A percentile compares a stretch with the other conserved stretches of the same genome.
These are phyloP conservation scores for Pseudochromis fuscus DNA, from an alignment of 2,797 vertebrate species.

Conservation along the genomic window DNA sequence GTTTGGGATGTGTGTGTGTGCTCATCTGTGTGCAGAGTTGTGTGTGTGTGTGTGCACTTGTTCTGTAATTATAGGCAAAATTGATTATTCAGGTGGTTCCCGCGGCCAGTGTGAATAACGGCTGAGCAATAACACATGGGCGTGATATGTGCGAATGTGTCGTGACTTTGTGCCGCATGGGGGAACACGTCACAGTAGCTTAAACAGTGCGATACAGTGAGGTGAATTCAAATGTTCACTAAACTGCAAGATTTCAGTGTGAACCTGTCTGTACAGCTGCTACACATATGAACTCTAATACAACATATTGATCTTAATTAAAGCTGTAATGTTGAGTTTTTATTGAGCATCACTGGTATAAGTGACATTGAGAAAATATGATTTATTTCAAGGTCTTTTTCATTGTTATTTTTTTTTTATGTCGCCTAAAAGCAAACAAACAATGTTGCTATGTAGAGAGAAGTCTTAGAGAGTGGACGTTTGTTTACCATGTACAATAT, in stretches of 20 bases:
- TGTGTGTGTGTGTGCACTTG: conserved; percentile 3
- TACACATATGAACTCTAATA: no score
- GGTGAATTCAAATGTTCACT: conserved; percentile 24
- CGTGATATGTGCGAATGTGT: conserved; percentile 12
- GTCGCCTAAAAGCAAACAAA: not conserved
- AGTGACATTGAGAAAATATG: not conserved
- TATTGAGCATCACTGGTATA: not conserved
- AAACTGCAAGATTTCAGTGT: not conserved
- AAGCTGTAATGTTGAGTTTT: not conserved
- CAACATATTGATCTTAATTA: not conserved
- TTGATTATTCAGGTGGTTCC: conserved; percentile 8
- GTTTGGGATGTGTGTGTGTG: not conserved
- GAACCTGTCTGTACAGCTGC: not conserved
- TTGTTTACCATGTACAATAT: not conserved
- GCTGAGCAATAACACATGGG: conserved; percentile 22
- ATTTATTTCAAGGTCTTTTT: not conserved
- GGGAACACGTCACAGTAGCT: conserved; percentile 20
- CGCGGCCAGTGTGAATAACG: not conserved
- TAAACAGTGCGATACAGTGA: conserved; percentile 11
- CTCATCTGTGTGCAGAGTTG: not conserved
- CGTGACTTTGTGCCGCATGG: conserved; percentile 14
- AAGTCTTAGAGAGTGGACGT: not conserved
- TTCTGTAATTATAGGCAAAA: no score
- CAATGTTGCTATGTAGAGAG: not conserved
- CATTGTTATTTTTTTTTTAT: not conserved